Base-by-base conservation (phyloP, 2,113 vertebrate species). In the Dromaius novaehollandiae region DNA sequence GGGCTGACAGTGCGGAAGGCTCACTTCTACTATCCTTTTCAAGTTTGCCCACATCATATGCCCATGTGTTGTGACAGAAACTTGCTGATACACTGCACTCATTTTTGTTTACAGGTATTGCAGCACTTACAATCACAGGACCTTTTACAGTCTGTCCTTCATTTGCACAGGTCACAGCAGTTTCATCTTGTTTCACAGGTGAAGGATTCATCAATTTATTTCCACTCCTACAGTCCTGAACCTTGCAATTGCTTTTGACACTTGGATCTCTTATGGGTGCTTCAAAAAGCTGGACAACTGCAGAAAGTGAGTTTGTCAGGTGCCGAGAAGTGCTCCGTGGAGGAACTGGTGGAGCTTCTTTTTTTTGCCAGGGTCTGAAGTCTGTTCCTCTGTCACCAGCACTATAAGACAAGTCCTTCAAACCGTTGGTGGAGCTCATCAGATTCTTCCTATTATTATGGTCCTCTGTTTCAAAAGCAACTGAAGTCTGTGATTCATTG, bases 311-410 rank as follows among this genome's bases (percentile, higher is more conserved):
- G 69, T 93, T 97, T 77, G 98, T 98, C 79, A 99, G 95, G 92
- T 98, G 98, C 95, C 99, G 98, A 97, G 99, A 99, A 69, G 99
- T 99, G 95, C 98, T 98, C 80, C 99, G 98, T 76, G 98, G 98
- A 95, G 99, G 99, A 88, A 99, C 90, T 51, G 99, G 98, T 48
- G 99, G 99, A 53, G 97, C 98, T 88, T 97, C 96, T 69, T 94
- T 94, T 89, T 95, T 98, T 80, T 97, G 97, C 68, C 98, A 97
- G 70, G 95, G 38, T 64, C 82, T 77, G 65, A 93, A 89, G 95
- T 92, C 93, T 88, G 85, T 69, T 82, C 77, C 89, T 96, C 75
- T 96, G 75, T 97, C 96, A 89, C 90, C 88, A 89, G 73, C 46
- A 40, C 68, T 44, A 11, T 65, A 96, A 70, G 93, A 85, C 13